Conservation (phyloP, 35 echinoderm and acorn worm species). For the Hemicentrotus pulcherrimus region DNA sequence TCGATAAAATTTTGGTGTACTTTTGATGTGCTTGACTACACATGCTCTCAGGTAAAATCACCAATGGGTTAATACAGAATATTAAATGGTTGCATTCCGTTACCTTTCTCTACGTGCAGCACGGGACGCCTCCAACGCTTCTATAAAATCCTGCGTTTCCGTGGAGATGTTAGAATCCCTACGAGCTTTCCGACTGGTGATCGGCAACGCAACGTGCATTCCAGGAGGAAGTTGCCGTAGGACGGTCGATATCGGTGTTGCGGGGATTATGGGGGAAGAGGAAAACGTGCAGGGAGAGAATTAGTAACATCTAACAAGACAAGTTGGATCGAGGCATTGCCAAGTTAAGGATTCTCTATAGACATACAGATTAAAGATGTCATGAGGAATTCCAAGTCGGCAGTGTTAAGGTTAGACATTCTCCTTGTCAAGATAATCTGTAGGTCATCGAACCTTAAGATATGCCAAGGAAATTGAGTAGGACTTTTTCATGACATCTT, state of each 20-base stretch:
- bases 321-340: neutral
- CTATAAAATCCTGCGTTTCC: conserved; percentile 91
- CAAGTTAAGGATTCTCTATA: neutral
- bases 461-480: neutral
- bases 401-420: neutral
- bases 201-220: neutral
- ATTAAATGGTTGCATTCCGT: neutral
- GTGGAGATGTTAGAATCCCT: conserved; percentile 74
- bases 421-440: neutral
- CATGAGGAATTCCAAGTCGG: neutral
- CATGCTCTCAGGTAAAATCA: too few species aligned
- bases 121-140: conserved; percentile 77
- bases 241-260: neutral
- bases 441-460: neutral
- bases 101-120: conserved; percentile 95
- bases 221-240: neutral
- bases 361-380: neutral
- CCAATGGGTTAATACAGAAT: neutral
- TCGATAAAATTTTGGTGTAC: too few species aligned
- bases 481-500: neutral
- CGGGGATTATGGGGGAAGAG: neutral
- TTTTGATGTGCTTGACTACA: neutral
- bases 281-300: conserved; percentile 48
- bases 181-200: conserved; percentile 53
- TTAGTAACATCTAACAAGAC: conserved; percentile 24